phyloP scores from a whole-genome alignment of 2,113 vertebrate genomes.

The Casuarius casuarius region DNA sequence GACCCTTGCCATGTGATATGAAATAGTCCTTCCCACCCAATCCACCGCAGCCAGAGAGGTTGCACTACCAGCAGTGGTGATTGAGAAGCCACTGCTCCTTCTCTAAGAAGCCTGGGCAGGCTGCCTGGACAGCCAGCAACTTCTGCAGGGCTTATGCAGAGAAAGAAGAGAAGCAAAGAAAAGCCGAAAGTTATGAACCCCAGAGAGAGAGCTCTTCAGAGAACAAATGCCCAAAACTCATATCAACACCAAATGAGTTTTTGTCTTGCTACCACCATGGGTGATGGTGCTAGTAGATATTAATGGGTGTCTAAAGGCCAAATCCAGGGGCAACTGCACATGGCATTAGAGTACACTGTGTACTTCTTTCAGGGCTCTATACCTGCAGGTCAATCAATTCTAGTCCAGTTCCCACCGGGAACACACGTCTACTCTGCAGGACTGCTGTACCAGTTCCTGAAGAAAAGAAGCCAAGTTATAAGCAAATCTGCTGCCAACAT shows the following conservation, averaged over 20 bases:
- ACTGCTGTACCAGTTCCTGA: neutral
- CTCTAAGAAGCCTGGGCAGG: too few relatives aligned
- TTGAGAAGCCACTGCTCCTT: neutral
- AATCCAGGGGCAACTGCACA: rapidly evolving
- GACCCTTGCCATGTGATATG: neutral
- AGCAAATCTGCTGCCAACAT: neutral
- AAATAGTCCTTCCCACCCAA: neutral
- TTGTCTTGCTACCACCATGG: neutral
- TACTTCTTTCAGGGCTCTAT: neutral
- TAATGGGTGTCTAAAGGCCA: neutral
- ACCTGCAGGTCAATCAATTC: neutral
- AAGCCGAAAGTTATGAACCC: neutral
- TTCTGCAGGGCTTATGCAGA: neutral
- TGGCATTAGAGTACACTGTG: rapidly evolving
- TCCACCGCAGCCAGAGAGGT: neutral
- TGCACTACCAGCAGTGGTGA: neutral
- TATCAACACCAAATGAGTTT: neutral
- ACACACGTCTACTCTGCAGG: neutral
- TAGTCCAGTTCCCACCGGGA: neutral
- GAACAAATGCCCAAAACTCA: neutral
- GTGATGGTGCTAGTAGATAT: neutral
- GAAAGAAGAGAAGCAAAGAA: neutral
- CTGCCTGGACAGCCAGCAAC: neutral
- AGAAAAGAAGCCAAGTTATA: neutral
- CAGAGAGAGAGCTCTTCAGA: neutral